Evolutionary conservation across 2,888 invertebrate species (phyloP).

Genomic region (Noctua comes): DNA sequence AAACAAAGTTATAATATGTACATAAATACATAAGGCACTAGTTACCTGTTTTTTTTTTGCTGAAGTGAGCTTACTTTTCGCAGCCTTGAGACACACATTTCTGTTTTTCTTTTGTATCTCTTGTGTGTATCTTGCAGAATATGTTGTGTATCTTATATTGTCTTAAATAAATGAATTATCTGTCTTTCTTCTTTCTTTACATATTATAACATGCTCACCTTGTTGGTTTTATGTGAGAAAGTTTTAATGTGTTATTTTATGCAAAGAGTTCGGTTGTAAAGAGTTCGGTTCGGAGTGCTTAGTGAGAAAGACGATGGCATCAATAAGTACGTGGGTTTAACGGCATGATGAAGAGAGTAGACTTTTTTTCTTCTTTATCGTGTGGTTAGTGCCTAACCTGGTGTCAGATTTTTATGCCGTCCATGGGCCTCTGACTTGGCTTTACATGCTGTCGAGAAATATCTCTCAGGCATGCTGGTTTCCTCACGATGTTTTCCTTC

Average conservation of each 20-base stretch:
- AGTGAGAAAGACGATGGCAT: neutral
- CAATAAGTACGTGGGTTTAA: neutral
- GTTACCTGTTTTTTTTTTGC: neutral
- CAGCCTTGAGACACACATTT: neutral
- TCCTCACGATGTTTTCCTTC: too few species aligned
- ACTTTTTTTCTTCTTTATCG: too few species aligned
- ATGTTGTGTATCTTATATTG: neutral
- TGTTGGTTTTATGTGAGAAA: neutral
- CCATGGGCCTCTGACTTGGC: too few species aligned
- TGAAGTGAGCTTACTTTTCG: neutral
- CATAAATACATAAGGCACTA: neutral
- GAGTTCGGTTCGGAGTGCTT: neutral
- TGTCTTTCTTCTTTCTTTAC: neutral
- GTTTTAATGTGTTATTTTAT: neutral
- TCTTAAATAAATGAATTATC: neutral
- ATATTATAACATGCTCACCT: neutral
- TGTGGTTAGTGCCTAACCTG: too few species aligned
- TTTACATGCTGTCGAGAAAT: too few species aligned
- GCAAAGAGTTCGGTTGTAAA: neutral
- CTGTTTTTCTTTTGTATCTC: neutral
- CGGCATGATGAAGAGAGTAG: neutral
- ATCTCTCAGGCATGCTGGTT: too few species aligned
- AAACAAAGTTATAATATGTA: neutral
- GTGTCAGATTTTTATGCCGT: too few species aligned
- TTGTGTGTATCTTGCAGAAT: neutral